Base-by-base conservation (phyloP, 2,113 vertebrate species). In the Pollachius pollachius region DNA sequence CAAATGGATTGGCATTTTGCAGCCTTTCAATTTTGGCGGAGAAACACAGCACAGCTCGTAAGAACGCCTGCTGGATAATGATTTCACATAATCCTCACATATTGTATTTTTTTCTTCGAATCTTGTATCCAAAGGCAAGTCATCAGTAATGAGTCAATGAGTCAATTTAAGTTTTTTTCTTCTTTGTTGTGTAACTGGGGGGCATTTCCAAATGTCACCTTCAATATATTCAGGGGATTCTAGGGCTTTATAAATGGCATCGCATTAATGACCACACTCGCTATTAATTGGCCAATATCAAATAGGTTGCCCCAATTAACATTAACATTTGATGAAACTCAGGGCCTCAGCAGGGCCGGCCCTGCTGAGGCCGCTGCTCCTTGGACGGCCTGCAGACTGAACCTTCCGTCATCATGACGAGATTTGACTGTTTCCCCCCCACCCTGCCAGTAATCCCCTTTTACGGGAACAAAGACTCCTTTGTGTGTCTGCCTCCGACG, bases 131-230 rank as follows among this genome's bases (percentile, higher is more conserved):
- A 69, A 84, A 85, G 85, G 83, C 80, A 54, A 89, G 77, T 81
- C 79, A 86, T 89, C 85, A 85, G 84, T 68, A 48, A 48, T 9
- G 41, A 48, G 41, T 48, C 41, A 48, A 48, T 48, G 78, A 82
- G 82, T 87, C 87, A 73, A 88, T 89, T 89, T 84, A 80, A 83
- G 81, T 78, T 57, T 18, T 57, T 57, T 57, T 88, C 79, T 85
- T 89, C 84, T 74, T 76, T 63, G 73, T 82, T 77, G 60, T 72
- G 73, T 75, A 81, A 87, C 79, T 68, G 73, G 69, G 69, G 73
- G 81, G 81, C 76, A 76, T 88, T 90, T 83, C 81, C 90, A 57
- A 57, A 91, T 91, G 90, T 90, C 91, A 91, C 80, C 85, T 89
- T 86, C 86, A 89, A 88, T 81, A 83, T 81, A 87, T 89, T 88